Percentiles rank a stretch among this genome's conserved stretches.
Conservation (phyloP, 2,113 vertebrate genomes). For the Anolis sagrei region DNA sequence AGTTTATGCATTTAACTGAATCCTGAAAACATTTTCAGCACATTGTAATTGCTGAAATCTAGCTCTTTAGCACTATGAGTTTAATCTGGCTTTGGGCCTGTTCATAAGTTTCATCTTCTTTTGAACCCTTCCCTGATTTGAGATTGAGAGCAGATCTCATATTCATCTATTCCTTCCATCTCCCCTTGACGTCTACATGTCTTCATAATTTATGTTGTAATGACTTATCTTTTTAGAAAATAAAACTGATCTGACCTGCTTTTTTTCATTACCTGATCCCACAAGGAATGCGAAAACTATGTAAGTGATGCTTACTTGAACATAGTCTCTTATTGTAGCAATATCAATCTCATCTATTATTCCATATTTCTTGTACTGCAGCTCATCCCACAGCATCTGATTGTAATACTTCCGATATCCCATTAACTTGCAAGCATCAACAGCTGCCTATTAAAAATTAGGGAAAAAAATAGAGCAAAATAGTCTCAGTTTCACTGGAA, state of each 20-base stretch:
- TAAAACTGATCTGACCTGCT: not conserved
- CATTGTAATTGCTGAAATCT: not conserved
- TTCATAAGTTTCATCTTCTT: not conserved
- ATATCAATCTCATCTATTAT: constrained; percentile 67
- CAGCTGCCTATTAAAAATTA: constrained; percentile 65
- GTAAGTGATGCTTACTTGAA: constrained; percentile 68
- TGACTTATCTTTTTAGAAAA: too few species aligned
- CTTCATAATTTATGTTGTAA: too few species aligned
- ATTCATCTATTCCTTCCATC: too few species aligned
- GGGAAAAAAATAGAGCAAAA: constrained; percentile 36
- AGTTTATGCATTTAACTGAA: not conserved
- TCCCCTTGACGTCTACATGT: too few species aligned
- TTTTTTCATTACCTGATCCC: not conserved
- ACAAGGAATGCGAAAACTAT: not conserved
- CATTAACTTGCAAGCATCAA: constrained; percentile 70
- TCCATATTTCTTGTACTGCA: constrained; percentile 49
- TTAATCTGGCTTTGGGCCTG: not conserved
- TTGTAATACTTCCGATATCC: constrained; percentile 62
- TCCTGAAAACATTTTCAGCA: constrained; percentile 20
- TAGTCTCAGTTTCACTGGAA: not conserved
- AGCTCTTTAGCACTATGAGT: not conserved
- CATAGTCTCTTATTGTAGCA: constrained; percentile 73
- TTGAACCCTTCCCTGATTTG: too few species aligned
- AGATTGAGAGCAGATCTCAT: too few species aligned
- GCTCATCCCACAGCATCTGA: constrained; percentile 65